phyloP scores from a whole-genome alignment of 2,113 vertebrate genomes.

The Mustela nigripes region DNA sequence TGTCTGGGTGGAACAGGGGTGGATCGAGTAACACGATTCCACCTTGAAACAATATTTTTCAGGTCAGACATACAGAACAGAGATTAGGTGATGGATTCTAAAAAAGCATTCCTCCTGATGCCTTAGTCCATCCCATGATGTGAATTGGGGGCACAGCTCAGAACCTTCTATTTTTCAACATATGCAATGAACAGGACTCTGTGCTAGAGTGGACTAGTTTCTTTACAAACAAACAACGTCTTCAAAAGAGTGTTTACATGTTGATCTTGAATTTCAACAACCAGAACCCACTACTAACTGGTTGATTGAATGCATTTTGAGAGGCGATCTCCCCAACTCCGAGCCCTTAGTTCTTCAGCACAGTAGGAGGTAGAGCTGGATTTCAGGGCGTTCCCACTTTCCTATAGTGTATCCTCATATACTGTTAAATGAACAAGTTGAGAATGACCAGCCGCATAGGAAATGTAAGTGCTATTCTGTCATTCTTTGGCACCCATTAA shows the following conservation, averaged over 20 bases:
- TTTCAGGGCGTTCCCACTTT: background rate
- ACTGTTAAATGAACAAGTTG: slow-evolving; percentile 14
- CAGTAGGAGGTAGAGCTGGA: background rate
- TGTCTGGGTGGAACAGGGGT: background rate
- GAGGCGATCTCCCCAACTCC: background rate
- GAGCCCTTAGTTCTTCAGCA: background rate
- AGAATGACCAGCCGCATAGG: background rate
- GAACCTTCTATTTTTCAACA: background rate
- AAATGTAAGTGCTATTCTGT: slow-evolving; percentile 49
- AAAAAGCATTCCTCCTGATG: background rate
- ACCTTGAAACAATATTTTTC: background rate
- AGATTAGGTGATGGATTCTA: background rate
- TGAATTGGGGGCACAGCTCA: background rate
- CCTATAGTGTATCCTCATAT: background rate
- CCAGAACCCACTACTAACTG: background rate
- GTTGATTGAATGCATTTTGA: background rate
- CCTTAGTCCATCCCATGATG: background rate
- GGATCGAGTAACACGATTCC: background rate
- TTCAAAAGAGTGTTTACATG: background rate
- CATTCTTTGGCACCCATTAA: slow-evolving; percentile 9
- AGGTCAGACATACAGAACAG: background rate
- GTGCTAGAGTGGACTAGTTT: background rate
- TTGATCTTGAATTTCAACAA: slow-evolving; percentile 14
- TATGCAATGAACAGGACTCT: background rate
- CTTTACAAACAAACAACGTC: background rate